phyloP scores from a whole-genome alignment of 2,113 vertebrate species.

The Montifringilla adamsi region DNA sequence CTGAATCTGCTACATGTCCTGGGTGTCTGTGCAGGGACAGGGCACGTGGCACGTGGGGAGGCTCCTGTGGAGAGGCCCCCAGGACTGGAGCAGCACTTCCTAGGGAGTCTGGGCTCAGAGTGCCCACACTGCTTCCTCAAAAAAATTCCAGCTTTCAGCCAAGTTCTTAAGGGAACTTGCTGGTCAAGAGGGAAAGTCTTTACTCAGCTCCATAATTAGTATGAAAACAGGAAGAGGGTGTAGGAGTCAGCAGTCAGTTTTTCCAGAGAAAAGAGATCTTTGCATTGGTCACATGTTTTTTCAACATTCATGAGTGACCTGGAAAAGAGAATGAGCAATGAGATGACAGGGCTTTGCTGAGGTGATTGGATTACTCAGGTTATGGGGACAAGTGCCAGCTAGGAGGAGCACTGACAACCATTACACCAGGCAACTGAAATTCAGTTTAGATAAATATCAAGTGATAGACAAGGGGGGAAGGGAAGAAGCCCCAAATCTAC shows the following conservation, averaged over 20 bases:
- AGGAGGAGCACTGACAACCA: background rate
- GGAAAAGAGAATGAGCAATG: constrained; percentile 12
- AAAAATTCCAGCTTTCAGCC: background rate
- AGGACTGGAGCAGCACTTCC: background rate
- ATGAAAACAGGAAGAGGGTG: constrained; percentile 37
- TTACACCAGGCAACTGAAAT: constrained; percentile 3
- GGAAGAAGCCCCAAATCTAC: background rate
- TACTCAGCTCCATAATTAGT: background rate
- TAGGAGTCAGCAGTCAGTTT: constrained; percentile 15
- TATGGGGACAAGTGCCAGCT: background rate
- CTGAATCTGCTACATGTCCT: background rate
- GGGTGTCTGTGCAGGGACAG: background rate
- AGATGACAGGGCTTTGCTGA: background rate
- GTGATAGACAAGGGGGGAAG: background rate
- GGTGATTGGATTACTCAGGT: constrained; percentile 23
- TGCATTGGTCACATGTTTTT: background rate
- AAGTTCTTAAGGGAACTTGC: background rate
- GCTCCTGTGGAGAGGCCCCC: background rate
- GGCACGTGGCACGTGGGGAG: background rate
- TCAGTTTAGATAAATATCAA: constrained; percentile 23
- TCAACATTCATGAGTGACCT: background rate
- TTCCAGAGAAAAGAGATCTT: background rate
- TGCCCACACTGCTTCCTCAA: background rate
- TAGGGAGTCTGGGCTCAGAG: background rate
- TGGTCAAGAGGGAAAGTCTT: background rate